These are phyloP conservation scores for Tinea pellionella DNA, from an alignment of 2,888 invertebrate species.

Conservation along the genomic window DNA sequence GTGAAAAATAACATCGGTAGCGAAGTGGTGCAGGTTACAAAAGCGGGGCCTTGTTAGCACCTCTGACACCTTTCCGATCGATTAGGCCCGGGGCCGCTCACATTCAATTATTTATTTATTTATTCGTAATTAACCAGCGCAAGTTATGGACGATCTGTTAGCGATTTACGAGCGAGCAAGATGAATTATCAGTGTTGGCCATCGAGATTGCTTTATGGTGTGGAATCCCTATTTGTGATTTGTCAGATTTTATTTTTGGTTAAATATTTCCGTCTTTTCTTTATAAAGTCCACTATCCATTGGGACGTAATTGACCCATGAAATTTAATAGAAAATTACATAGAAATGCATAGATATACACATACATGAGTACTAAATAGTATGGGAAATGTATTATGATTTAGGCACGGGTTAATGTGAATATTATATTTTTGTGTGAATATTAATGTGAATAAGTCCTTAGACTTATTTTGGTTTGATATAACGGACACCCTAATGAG, in stretches of 20 bases:
- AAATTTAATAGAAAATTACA: too few species aligned
- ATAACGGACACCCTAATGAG: too few species aligned
- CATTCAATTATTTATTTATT: constrained; percentile 72
- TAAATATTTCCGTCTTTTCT: neutral
- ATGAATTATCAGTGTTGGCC: constrained; percentile 45
- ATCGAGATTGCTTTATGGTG: constrained; percentile 31
- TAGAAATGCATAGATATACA: too few species aligned
- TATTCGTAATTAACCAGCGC: constrained; percentile 67
- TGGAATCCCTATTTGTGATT: constrained; percentile 14
- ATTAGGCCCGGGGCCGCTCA: constrained; percentile 66
- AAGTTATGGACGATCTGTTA: constrained; percentile 49
- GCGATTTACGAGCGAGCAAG: constrained; percentile 51
- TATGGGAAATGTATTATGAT: too few species aligned
- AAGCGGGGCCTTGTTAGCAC: constrained; percentile 56
- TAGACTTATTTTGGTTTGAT: too few species aligned
- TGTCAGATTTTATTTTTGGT: neutral
- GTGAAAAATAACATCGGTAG: neutral
- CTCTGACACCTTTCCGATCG: constrained; percentile 52
- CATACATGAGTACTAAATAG: too few species aligned
- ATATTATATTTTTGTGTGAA: too few species aligned
- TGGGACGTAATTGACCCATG: too few species aligned
- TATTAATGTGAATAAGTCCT: too few species aligned
- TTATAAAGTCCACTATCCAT: neutral
- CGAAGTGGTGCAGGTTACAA: neutral
- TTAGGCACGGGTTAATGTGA: too few species aligned